Percentiles rank a stretch among this genome's conserved stretches.
Conservation (phyloP, 1,140 invertebrate species). For the Habropoda laboriosa region DNA sequence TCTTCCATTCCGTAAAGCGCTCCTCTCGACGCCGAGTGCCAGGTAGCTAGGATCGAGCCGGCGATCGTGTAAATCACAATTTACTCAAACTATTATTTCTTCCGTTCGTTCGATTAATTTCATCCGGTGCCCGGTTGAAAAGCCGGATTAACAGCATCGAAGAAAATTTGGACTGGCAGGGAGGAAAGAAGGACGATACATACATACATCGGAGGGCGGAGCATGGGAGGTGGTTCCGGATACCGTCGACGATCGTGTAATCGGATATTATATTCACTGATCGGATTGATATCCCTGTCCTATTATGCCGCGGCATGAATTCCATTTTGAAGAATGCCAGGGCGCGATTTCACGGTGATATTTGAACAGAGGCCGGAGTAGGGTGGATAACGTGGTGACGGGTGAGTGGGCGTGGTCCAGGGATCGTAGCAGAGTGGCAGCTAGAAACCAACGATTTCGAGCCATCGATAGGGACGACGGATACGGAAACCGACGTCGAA, state of each 20-base stretch:
- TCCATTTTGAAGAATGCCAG: slow-evolving; percentile 65
- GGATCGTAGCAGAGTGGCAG: slow-evolving; percentile 16
- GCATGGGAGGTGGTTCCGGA: background rate
- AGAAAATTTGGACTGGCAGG: too few species aligned
- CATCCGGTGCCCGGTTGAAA: too few species aligned
- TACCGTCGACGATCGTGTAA: slow-evolving; percentile 51
- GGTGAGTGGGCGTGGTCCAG: background rate
- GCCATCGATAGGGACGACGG: slow-evolving; percentile 8
- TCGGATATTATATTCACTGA: slow-evolving; percentile 70
- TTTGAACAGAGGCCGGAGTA: slow-evolving; percentile 56
- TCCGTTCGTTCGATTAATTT: background rate
- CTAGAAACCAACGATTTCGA: slow-evolving; percentile 27
- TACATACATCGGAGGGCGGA: too few species aligned
- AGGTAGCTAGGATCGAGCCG: slow-evolving; percentile 35
- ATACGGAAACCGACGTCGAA: slow-evolving; percentile 11
- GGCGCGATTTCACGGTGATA: slow-evolving; percentile 55
- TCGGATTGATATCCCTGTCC: slow-evolving; percentile 67
- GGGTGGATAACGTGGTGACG: background rate
- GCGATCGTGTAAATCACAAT: background rate
- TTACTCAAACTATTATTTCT: too few species aligned
- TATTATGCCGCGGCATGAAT: slow-evolving; percentile 68
- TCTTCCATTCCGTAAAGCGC: slow-evolving; percentile 35
- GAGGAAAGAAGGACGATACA: background rate
- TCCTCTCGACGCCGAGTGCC: slow-evolving; percentile 6
- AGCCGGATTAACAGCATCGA: too few species aligned